Percentiles rank a stretch among this genome's conserved stretches.
Conservation (phyloP, 2,888 invertebrate genomes). For the Acanthosepion pharaonis region DNA sequence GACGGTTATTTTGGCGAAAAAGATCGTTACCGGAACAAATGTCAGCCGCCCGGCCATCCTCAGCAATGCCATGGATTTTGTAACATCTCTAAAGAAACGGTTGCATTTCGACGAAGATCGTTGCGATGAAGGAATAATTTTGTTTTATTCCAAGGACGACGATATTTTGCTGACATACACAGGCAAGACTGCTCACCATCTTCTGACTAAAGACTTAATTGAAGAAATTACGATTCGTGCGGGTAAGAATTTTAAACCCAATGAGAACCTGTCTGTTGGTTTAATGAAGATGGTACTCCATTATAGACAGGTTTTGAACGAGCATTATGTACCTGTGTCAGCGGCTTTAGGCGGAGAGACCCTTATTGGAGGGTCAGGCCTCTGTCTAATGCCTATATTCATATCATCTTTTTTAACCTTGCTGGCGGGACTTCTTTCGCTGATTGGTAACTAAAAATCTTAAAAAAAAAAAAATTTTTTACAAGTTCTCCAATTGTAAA, state of each 20-base stretch:
- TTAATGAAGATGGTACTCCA: not conserved
- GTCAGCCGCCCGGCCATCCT: not conserved
- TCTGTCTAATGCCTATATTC: not conserved
- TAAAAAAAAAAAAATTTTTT: not conserved
- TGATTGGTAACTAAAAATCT: constrained; percentile 24
- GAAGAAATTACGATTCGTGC: not conserved
- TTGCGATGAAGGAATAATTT: constrained; percentile 24
- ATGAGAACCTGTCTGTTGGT: not conserved
- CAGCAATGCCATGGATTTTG: not conserved
- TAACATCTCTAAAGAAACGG: not conserved
- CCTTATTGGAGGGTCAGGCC: not conserved
- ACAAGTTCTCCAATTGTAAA: not conserved
- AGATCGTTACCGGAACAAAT: not conserved
- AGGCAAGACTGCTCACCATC: not conserved
- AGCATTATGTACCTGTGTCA: not conserved
- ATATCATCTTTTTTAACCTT: not conserved
- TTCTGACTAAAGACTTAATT: not conserved
- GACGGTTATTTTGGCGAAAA: not conserved
- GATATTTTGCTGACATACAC: constrained; percentile 34
- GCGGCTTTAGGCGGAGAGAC: not conserved
- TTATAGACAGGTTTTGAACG: constrained; percentile 24
- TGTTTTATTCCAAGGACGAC: constrained; percentile 1
- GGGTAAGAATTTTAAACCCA: not conserved
- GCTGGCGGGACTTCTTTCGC: not conserved
- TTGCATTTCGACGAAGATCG: not conserved